These are phyloP conservation scores for Torymus aiolomorphi DNA, from an alignment of 2,888 invertebrate genomes.

Conservation along the genomic window DNA sequence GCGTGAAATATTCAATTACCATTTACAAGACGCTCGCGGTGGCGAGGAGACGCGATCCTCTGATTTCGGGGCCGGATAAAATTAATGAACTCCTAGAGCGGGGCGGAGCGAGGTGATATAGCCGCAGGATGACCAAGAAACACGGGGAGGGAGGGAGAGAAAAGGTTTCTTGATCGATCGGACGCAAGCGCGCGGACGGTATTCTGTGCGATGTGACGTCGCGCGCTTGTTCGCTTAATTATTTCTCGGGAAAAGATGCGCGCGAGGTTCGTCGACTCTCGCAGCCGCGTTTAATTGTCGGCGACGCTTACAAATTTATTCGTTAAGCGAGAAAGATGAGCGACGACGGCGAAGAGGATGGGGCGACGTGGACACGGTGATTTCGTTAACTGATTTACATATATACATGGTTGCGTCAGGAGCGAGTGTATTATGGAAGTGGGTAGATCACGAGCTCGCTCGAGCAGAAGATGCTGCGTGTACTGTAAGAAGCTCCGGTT, in stretches of 20 bases:
- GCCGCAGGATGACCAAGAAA: conserved; percentile 37
- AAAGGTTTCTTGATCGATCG: conserved; percentile 58
- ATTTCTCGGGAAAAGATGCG: conserved; percentile 31
- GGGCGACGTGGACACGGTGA: background rate
- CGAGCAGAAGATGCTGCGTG: too few relatives aligned
- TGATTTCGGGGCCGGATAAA: conserved; percentile 59
- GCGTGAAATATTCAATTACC: conserved; percentile 52
- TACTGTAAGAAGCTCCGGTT: too few relatives aligned
- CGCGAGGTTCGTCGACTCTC: conserved; percentile 7
- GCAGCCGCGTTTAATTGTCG: conserved; percentile 28
- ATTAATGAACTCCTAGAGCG: conserved; percentile 61
- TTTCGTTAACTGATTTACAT: conserved; percentile 26
- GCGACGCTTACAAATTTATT: conserved; percentile 43
- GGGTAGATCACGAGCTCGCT: too few relatives aligned
- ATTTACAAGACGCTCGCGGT: conserved; percentile 43
- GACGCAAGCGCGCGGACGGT: background rate
- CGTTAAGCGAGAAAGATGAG: conserved; percentile 15
- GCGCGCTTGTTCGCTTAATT: conserved; percentile 45
- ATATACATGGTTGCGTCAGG: too few relatives aligned
- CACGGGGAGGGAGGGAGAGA: background rate
- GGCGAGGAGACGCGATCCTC: conserved; percentile 30
- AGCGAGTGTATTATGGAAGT: too few relatives aligned
- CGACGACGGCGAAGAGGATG: too few relatives aligned
- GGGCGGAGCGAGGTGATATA: background rate
- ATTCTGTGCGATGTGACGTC: background rate